Evolutionary conservation across 2,888 invertebrate species (phyloP), one percentile per base, ranked within the genome.

Genomic region (Pomacea canaliculata): DNA sequence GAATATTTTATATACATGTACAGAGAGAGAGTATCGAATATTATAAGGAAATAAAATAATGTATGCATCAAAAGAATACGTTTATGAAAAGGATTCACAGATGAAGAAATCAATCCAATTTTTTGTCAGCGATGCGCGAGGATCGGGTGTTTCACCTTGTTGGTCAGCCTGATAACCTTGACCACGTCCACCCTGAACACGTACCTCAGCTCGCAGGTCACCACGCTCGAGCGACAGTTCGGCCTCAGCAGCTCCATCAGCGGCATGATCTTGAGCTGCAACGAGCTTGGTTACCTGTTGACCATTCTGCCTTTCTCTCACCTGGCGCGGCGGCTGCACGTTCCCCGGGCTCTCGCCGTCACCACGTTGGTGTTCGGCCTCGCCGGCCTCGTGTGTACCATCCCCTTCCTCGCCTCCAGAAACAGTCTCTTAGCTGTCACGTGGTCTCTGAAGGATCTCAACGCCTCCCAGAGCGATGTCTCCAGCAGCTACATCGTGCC

Each of bases 141-240:
- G 48, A 86, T 87, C 49, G 78, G 79, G 1, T 79, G 81, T 12
- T 82, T 85, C 78, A 73, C 83, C 12, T 70, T 75, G 12, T 48
- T 80, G 5, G 83, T 81, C 79, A 78, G 82, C 46, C 23, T 82
- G 7, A 76, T 83, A 9, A 82, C 82, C 4, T 67, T 85, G 7
- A 71, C 81, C 10, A 84, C 84, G 0, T 82, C 83, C 13, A 79
- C 85, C 5, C 70, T 85, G 46, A 77, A 73, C 18, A 76, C 81
- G 12, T 85, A 84, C 71, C 77, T 85, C 65, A 83, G 79, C 56
- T 85, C 85, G 13, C 85, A 86, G 83, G 84, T 85, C 37, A 85
- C 87, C 4, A 86, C 87, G 70, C 80, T 88, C 27, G 88, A 88
- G 78, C 83, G 81, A 66, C 84, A 85, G 79, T 88, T 85, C 77